Base-by-base conservation (phyloP, 2,888 invertebrate genomes). In the Palloptera scutellata region DNA sequence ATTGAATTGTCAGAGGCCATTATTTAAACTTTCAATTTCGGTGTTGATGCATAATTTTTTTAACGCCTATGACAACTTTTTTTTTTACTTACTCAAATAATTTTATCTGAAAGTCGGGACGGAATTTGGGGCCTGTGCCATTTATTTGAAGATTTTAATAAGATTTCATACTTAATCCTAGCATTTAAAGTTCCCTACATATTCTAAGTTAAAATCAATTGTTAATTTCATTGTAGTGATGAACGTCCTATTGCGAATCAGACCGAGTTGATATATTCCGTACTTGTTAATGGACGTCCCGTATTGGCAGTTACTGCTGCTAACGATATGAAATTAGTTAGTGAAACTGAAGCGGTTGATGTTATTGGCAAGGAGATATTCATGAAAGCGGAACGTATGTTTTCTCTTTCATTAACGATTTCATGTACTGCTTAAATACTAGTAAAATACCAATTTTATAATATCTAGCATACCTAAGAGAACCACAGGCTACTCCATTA, bases 331-430 rank as follows among this genome's bases (percentile, higher is more conserved):
- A 87, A 89, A 67, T 86, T 94, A n/a, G 89, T 95, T 4, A 88
- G 91, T 6, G 91, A 92, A 64, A 89, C 89, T 45, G 94, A 95
- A 83, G 93, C 92, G 0, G 89, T 90, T 0, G 86, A 88, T 30
- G 91, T 92, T 73, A 85, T 95, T 61, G 93, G 93, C 6, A 91
- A 91, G 69, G 89, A 91, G 0, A 89, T 94, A 59, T 88, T 91
- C 61, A 91, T 93, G 73, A 94, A 94, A 86, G 93, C 94, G 68
- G 93, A 94, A 87, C 94, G 94, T 94, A 87, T 90, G 90, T 87
- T 30, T 30, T 6, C 2, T 30, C 2, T 30, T 4, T 2, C 30
- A 30, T 6, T 30, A 30, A 30, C n/a, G n/a, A n/a, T n/a, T 30
- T 30, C 6, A 30, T 4, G 30, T 30, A 30, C 30, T 30, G n/a